Base-by-base conservation (phyloP, 1,140 invertebrate genomes). In the Trichoplusia ni region DNA sequence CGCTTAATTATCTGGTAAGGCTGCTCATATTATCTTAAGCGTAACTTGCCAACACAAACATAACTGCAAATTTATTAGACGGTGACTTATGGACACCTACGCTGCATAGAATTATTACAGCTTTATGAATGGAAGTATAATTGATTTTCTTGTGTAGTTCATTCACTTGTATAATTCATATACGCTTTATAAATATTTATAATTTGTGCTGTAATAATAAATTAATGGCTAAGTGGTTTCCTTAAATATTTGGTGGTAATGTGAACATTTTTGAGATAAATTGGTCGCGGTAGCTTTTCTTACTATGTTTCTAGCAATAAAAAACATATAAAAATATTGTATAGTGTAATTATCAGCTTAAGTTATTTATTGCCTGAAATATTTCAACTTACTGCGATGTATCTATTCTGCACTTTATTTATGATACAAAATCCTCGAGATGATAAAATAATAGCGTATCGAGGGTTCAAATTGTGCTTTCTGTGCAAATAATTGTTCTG, bases 81-180 rank as follows among this genome's bases (percentile, higher is more conserved):
- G 51, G 75, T 74, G 64, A 80, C 69, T 74, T 80, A 74, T 71
- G 77, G 47, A 63, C 79, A 73, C 71, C 74, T 77, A 79, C 77
- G 74, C 76, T 53, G 54, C 40, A 69, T 75, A 74, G 60, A 71
- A 70, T 70, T 67, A 68, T 68, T 69, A 65, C 47, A 42, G 66
- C 64, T 76, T 71, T 79, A 81, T 81, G 79, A 81, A 81, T 79
- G 76, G 74, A 71, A 71, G 61, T 56, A 77, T 81, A 79, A 73
- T 77, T 77, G 72, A 75, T 74, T 78, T 73, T 66, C 70, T 74
- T 69, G 62, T 66, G 60, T 49, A 70, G 75, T 78, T 78, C 73
- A 75, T 78, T 79, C 77, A 71, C 73, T 72, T 63, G 66, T 70
- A 71, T 78, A 72, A 74, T 77, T 77, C 74, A 74, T 71, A 59